phyloP scores from a whole-genome alignment of 2,113 vertebrate species.

The Gnathonemus longibarbis region DNA sequence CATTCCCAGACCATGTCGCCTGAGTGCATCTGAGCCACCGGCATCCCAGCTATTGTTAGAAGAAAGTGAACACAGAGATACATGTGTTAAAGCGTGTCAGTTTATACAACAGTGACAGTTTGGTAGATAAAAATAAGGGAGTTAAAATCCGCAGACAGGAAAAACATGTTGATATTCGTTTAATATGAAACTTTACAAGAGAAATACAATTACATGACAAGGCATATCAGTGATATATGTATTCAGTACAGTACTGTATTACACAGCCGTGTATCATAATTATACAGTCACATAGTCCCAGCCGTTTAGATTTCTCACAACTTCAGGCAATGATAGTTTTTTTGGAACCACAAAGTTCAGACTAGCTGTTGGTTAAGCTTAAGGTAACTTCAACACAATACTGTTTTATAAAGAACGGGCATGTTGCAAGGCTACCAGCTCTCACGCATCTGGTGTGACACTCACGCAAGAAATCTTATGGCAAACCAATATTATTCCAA shows the following conservation, averaged over 20 bases:
- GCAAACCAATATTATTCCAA: not conserved
- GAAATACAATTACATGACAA: not conserved
- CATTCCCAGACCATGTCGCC: constrained; percentile 38
- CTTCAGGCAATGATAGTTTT: not conserved
- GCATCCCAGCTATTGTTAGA: constrained; percentile 22
- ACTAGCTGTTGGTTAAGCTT: not conserved
- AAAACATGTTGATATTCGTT: not conserved
- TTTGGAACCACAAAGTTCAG: not conserved
- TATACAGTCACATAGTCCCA: not conserved
- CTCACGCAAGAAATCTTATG: not conserved
- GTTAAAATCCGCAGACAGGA: not conserved
- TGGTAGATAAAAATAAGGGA: not conserved
- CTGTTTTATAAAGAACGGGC: not conserved
- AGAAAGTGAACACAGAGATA: not conserved
- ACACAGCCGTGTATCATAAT: not conserved
- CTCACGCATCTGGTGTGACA: not conserved
- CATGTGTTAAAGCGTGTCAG: not conserved
- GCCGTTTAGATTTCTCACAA: not conserved
- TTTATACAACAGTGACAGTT: not conserved
- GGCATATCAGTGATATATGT: not conserved
- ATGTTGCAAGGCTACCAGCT: not conserved
- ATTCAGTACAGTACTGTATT: not conserved
- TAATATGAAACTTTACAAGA: not conserved
- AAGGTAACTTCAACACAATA: not conserved
- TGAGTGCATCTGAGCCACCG: constrained; percentile 33